Percentiles rank a stretch among this genome's conserved stretches.
These are phyloP conservation scores for Tachina grossa DNA, from an alignment of 2,888 invertebrate genomes.

Conservation along the genomic window DNA sequence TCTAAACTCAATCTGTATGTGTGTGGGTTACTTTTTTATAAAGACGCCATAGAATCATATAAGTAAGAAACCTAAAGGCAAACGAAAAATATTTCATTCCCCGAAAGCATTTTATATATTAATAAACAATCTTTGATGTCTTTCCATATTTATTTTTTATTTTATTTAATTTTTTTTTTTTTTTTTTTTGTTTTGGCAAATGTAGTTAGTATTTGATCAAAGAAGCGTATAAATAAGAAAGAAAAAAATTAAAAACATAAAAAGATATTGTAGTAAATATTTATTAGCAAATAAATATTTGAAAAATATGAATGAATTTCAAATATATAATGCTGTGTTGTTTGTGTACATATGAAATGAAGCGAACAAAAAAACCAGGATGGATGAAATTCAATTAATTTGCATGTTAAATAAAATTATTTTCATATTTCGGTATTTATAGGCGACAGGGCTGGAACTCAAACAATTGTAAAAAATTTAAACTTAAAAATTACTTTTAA, in stretches of 20 bases:
- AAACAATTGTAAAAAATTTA: not conserved
- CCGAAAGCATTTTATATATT: slow-evolving; percentile 3
- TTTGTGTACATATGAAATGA: slow-evolving; percentile 39
- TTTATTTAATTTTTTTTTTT: no score
- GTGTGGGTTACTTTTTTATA: no score
- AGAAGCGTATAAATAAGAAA: not conserved
- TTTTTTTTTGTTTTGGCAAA: not conserved
- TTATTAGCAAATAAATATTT: slow-evolving; percentile 49
- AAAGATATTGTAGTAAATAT: slow-evolving; percentile 45
- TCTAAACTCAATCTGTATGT: no score
- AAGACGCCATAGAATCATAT: no score
- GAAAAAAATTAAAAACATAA: not conserved
- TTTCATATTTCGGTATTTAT: slow-evolving; percentile 24
- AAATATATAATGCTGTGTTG: slow-evolving; percentile 19
- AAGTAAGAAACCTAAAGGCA: not conserved
- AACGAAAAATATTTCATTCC: not conserved
- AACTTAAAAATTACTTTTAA: no score
- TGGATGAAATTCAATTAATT: slow-evolving; percentile 71
- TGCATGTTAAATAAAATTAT: slow-evolving; percentile 70
- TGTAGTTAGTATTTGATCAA: not conserved
- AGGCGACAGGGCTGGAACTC: not conserved
- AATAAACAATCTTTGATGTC: slow-evolving; percentile 2
- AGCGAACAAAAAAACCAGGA: slow-evolving; percentile 39
- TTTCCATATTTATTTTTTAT: not conserved
- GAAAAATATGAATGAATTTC: slow-evolving; percentile 12